Evolutionary conservation across 2,888 invertebrate species (phyloP), one percentile per base, ranked within the genome.

Genomic region (Phalera bucephala): DNA sequence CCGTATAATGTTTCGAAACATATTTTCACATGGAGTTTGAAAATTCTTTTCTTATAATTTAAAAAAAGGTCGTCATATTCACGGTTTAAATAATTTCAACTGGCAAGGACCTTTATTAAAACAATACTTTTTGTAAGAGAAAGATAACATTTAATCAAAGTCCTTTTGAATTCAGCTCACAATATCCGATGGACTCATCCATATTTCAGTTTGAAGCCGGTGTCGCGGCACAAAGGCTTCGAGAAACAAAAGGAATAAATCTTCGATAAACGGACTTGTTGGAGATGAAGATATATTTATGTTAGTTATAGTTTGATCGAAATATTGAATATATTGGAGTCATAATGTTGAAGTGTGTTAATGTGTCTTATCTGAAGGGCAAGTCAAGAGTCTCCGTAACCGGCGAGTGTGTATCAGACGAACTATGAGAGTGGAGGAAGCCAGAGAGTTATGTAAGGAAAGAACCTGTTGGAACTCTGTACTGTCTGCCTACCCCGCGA

Each of bases 231-330:
- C 33, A 44, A 38, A 44, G 28, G 22, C 20, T 6, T 13, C 29
- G 17, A 19, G 23, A 33, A 52, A 52, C 31, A 52, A 56, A 52
- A 40, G 36, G 20, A 25, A 40, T 44, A 41, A 37, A 37, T 27
- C 23, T 38, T 7, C 0, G 1, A 27, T 8, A 20, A 43, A 40
- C 31, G 20, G 31, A 12, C 25, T 8, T 11, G 11, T 6, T 1
- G n/a, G 5, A 12, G 10, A 26, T 13, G 6, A 2, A 19, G 19
- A 5, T 19, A 12, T 11, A 26, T 12, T 12, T 22, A 22, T 22
- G 9, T 22, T 9, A 9, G 2, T 6, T 10, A 10, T 6, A 5
- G 5, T 22, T 10, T 5, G 0, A 22, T 10, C 2, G 22, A 22
- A 22, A 22, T 21, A 21, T n/a, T 21, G 9, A 9, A 21, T 21